Percentiles rank a stretch among this genome's conserved stretches.
Conservation (phyloP, 2,888 invertebrate genomes). For the Bombylius major region DNA sequence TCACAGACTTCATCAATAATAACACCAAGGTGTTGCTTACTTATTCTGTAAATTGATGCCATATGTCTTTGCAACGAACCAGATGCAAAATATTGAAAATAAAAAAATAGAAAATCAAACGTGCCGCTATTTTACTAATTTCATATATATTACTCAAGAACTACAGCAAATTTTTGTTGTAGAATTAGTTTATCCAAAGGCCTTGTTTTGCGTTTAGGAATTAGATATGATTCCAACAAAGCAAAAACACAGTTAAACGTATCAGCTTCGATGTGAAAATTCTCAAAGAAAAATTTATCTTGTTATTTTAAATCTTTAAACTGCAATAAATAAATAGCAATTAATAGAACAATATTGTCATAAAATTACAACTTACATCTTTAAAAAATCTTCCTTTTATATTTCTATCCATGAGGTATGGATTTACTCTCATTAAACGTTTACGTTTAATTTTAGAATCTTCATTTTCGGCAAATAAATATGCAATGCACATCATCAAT, state of each 20-base stretch:
- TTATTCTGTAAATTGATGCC: background rate
- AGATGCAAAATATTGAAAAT: too few relatives aligned
- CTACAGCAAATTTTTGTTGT: background rate
- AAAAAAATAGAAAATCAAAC: too few relatives aligned
- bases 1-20: too few relatives aligned
- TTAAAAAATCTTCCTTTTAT: background rate
- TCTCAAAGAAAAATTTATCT: background rate
- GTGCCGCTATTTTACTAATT: too few relatives aligned
- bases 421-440: background rate
- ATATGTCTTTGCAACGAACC: too few relatives aligned
- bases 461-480: too few relatives aligned
- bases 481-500: too few relatives aligned
- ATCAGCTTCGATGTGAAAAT: background rate
- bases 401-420: background rate
- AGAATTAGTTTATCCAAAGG: too few relatives aligned
- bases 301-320: background rate
- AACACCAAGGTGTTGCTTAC: too few relatives aligned
- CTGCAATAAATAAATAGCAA: background rate
- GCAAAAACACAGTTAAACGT: background rate
- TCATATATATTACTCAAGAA: background rate
- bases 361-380: background rate
- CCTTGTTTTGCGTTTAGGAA: background rate
- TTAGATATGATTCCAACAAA: background rate
- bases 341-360: too few relatives aligned
- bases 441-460: too few relatives aligned